Conservation (phyloP, 2,113 vertebrate genomes). For the Rhagologus leucostigma region DNA sequence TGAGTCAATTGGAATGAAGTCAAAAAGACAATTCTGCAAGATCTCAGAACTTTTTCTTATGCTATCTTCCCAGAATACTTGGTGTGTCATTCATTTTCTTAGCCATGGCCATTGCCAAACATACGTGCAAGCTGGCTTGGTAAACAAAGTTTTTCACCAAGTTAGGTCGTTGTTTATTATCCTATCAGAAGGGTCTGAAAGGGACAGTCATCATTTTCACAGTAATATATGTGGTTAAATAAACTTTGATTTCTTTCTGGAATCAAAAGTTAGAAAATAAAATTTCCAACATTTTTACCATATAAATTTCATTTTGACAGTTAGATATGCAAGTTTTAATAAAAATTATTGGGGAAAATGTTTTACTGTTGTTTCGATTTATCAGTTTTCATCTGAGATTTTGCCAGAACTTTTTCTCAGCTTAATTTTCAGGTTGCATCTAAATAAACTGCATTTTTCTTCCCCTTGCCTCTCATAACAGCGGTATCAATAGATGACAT, state of each 20-base stretch:
- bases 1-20: background rate
- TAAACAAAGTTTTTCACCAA: background rate
- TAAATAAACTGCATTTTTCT: background rate
- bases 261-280: background rate
- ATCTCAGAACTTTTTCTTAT: background rate
- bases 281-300: background rate
- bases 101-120: background rate
- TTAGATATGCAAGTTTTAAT: background rate
- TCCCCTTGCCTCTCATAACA: background rate
- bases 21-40: background rate
- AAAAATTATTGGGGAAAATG: accelerated
- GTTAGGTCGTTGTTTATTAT: background rate
- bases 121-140: background rate
- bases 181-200: background rate
- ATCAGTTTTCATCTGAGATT: background rate
- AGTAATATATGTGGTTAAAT: background rate
- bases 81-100: background rate
- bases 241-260: background rate
- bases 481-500: background rate
- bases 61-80: background rate
- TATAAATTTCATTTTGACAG: background rate
- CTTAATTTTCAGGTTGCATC: background rate
- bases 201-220: background rate
- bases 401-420: background rate
- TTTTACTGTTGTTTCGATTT: background rate